A percentile compares a stretch with the other conserved stretches of the same genome.
These are phyloP conservation scores for Aramus guarauna DNA, from an alignment of 2,113 vertebrate genomes.

Conservation along the genomic window DNA sequence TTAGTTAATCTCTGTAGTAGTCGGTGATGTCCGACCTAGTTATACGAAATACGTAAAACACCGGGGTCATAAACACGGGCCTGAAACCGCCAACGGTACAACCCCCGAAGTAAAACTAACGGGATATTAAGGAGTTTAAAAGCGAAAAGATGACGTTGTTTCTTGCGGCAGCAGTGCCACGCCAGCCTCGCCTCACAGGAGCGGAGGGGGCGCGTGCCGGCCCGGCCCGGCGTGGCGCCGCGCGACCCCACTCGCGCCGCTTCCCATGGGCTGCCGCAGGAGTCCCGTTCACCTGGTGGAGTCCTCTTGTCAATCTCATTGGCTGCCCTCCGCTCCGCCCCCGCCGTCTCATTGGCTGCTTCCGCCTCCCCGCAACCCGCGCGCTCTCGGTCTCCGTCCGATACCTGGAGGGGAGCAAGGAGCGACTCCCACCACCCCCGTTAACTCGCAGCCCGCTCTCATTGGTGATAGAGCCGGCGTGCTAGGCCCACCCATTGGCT, in stretches of 20 bases:
- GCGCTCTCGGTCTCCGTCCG: neutral
- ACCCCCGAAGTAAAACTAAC: rapidly evolving
- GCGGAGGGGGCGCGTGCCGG: too few species aligned
- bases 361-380: rapidly evolving
- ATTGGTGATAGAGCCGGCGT: neutral
- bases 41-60: rapidly evolving
- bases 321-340: neutral
- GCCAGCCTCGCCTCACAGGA: too few species aligned
- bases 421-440: neutral
- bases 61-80: rapidly evolving
- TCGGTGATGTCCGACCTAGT: rapidly evolving
- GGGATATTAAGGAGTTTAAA: rapidly evolving
- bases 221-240: too few species aligned
- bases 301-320: neutral
- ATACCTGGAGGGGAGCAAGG: neutral
- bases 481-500: neutral
- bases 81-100: rapidly evolving
- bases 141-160: neutral
- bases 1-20: rapidly evolving
- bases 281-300: neutral
- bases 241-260: neutral
- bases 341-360: neutral
- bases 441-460: neutral
- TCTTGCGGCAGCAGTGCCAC: neutral
- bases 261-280: rapidly evolving